Evolutionary conservation across 2,113 vertebrate genomes (phyloP).

Genomic region (Holacanthus passer): DNA sequence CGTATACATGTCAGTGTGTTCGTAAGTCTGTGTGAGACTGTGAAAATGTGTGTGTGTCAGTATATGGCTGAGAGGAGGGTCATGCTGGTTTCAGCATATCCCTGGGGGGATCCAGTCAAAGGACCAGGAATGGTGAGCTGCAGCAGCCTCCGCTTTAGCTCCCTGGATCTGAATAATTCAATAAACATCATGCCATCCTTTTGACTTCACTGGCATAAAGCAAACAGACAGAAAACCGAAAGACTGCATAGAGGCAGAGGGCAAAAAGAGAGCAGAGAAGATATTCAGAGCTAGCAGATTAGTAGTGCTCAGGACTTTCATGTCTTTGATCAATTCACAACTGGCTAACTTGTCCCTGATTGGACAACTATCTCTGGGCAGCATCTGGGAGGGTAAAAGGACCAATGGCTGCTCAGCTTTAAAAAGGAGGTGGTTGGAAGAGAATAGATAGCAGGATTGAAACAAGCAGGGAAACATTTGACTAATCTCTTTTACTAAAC

Average conservation of each 20-base stretch:
- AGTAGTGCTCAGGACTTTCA: slow-evolving; percentile 33
- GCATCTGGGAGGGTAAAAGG: slow-evolving; percentile 39
- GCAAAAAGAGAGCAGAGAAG: slow-evolving; percentile 18
- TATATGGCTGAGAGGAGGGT: slow-evolving; percentile 33
- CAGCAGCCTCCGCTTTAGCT: slow-evolving; percentile 41
- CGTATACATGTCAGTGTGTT: slow-evolving; percentile 3
- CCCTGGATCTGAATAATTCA: slow-evolving; percentile 71
- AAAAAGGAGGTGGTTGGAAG: background rate
- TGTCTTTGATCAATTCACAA: slow-evolving; percentile 45
- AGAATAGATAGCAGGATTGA: background rate
- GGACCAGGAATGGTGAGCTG: slow-evolving; percentile 37
- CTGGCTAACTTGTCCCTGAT: slow-evolving; percentile 31
- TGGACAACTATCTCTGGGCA: slow-evolving; percentile 31
- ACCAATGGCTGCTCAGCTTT: slow-evolving; percentile 22
- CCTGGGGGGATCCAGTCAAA: slow-evolving; percentile 39
- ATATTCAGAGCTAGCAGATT: slow-evolving; percentile 46
- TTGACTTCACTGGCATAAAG: slow-evolving; percentile 48
- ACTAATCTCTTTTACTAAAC: slow-evolving; percentile 65
- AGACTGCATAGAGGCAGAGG: slow-evolving; percentile 29
- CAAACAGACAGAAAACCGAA: slow-evolving; percentile 36
- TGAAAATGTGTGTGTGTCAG: slow-evolving; percentile 6
- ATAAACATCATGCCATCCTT: slow-evolving; percentile 58
- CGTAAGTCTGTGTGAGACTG: slow-evolving; percentile 6
- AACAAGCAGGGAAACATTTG: slow-evolving; percentile 37
- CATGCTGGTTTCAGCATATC: slow-evolving; percentile 45